Evolutionary conservation across 2,888 invertebrate genomes (phyloP).

Genomic region (Philereme transversata): DNA sequence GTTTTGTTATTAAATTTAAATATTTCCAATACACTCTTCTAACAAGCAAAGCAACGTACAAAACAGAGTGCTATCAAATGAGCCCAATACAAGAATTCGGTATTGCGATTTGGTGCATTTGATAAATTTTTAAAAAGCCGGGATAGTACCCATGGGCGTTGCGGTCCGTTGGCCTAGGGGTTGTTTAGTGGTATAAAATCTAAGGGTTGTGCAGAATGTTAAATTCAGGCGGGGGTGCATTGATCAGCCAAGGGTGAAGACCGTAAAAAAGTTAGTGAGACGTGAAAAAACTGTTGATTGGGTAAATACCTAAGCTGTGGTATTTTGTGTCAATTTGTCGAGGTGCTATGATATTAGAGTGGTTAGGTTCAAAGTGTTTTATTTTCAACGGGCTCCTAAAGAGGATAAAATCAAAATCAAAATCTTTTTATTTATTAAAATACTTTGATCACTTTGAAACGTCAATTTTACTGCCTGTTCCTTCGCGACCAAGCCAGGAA

Average conservation of each 20-base stretch:
- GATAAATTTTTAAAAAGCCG: conserved; percentile 72
- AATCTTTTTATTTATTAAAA: no score
- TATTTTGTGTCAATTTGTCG: conserved; percentile 25
- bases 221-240: conserved; percentile 31
- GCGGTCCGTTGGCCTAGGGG: conserved; percentile 32
- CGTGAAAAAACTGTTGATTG: conserved; percentile 35
- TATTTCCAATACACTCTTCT: no score
- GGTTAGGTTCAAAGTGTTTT: neutral
- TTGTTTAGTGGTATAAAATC: conserved; percentile 23
- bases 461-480: no score
- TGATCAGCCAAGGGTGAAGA: conserved; percentile 25
- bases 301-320: conserved; percentile 16
- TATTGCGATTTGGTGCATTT: conserved; percentile 57
- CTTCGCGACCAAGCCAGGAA: no score
- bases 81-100: conserved; percentile 37
- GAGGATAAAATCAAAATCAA: no score
- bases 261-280: conserved; percentile 35
- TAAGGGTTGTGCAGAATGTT: conserved; percentile 30
- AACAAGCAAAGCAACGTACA: conserved; percentile 8
- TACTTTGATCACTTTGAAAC: no score
- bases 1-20: no score
- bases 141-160: conserved; percentile 62
- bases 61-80: conserved; percentile 15
- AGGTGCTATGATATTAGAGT: conserved; percentile 17
- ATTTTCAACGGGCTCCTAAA: neutral